phyloP scores from a whole-genome alignment of 1,140 invertebrate species.

The Rhopalosiphum padi region DNA sequence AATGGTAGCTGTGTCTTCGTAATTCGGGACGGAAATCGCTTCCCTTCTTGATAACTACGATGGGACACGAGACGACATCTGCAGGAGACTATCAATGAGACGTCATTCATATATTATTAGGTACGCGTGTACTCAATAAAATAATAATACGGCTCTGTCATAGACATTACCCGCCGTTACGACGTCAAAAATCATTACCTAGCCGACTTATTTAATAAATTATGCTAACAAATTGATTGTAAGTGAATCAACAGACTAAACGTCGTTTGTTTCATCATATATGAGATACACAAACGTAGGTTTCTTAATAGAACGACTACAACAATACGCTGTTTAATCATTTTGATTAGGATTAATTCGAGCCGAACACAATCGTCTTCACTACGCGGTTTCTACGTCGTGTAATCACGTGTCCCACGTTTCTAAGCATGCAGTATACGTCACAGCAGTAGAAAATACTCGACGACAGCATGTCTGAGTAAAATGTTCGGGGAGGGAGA shows the following conservation, averaged over 20 bases:
- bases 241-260: background rate
- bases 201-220: background rate
- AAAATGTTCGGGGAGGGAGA: background rate
- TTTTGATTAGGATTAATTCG: background rate
- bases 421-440: background rate
- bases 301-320: background rate
- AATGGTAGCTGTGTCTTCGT: background rate
- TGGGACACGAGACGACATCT: background rate
- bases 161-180: background rate
- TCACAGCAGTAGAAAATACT: background rate
- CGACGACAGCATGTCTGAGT: background rate
- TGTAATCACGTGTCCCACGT: background rate
- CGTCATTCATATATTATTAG: background rate
- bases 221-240: conserved; percentile 20
- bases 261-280: background rate
- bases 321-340: background rate
- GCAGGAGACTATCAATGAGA: background rate
- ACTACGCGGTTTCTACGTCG: background rate
- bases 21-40: background rate
- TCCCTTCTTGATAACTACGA: background rate
- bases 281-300: background rate
- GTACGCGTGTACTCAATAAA: background rate
- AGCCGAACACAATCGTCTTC: background rate
- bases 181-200: background rate
- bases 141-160: background rate